A percentile compares a stretch with the other conserved stretches of the same genome.
These are phyloP conservation scores for Clavelina lepadiformis DNA, from an alignment of 23 tunicate species.

Conservation along the genomic window DNA sequence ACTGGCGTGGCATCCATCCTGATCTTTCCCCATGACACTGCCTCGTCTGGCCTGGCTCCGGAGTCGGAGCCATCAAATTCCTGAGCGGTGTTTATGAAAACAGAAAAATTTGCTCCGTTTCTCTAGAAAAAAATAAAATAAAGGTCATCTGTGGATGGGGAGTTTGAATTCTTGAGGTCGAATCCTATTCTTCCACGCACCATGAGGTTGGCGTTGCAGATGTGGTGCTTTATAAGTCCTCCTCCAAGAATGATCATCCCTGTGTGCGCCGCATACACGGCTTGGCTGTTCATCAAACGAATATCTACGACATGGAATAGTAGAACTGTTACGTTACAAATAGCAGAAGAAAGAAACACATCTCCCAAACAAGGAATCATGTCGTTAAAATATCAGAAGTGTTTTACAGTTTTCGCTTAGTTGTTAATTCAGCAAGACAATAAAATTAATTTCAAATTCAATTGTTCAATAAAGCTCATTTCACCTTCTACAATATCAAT, in stretches of 20 bases:
- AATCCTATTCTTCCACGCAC: constrained; percentile 10
- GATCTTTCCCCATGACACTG: constrained; percentile 97
- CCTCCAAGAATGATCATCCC: constrained; percentile 97
- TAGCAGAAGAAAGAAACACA: too few species aligned
- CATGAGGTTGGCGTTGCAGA: constrained; percentile 96
- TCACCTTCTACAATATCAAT: constrained; percentile 86
- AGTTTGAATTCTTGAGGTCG: background rate
- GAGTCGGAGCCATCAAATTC: constrained; percentile 94
- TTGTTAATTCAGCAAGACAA: background rate
- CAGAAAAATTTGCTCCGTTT: constrained; percentile 92
- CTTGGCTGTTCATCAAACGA: constrained; percentile 72
- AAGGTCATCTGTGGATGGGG: background rate
- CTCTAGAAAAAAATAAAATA: constrained; percentile 34
- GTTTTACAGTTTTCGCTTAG: background rate
- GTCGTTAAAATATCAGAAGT: background rate
- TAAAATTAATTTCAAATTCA: background rate
- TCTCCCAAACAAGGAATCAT: background rate
- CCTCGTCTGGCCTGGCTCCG: constrained; percentile 96
- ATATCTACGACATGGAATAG: constrained; percentile 33
- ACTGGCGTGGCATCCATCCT: constrained; percentile 72
- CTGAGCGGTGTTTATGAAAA: constrained; percentile 95
- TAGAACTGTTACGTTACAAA: background rate
- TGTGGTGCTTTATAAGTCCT: constrained; percentile 90
- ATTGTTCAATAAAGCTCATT: background rate
- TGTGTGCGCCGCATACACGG: constrained; percentile 80